Base-by-base conservation (phyloP, 2,113 vertebrate species). In the Leptocoma aspasia region DNA sequence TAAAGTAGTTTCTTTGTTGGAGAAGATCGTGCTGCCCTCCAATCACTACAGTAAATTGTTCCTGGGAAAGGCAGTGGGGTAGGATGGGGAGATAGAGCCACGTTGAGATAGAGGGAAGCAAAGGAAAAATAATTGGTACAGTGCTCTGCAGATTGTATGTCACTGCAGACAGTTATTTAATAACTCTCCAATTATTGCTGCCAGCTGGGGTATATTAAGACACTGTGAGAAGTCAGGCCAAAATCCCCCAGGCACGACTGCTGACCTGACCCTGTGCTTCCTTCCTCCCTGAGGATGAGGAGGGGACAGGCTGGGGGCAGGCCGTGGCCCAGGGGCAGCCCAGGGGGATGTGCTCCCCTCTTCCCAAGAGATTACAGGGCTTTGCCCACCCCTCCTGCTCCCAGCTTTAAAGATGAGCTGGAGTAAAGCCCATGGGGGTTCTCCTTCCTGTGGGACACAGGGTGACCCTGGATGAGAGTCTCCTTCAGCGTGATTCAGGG, bases 1-100 rank as follows among this genome's bases (percentile, higher is more conserved):
- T 69, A 95, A 97, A 97, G 92, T 70, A 92, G 92, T 92, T 86
- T 77, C 96, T 98, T 97, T 97, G 96, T 97, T 95, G 94, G 75
- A 39, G 84, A 70, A 78, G 68, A 80, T 52, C 85, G 86, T 30
- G 0, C 65, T 88, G 37, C 83, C 83, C 82, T 71, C n/a, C 89
- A 92, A 61, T 92, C 90, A 47, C 65, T 21, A 1, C 80, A 85
- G 73, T 82, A 92, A 93, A 94, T 82, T 9, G 28, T 70, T 95
- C 92, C 37, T 57, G 78, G 78, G 93, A 96, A 81, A 33, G 0
- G 24, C 3, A 3, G 37, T 30, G 4, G 89, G 64, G 76, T 14
- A 42, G 82, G 79, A 90, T 81, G 81, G 56, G 65, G 22, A 83
- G 70, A 86, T 56, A 30, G 57, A 86, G 53, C 41, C 60, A 50